Conservation (phyloP, 1,140 invertebrate species). For the Eufriesea mexicana region DNA sequence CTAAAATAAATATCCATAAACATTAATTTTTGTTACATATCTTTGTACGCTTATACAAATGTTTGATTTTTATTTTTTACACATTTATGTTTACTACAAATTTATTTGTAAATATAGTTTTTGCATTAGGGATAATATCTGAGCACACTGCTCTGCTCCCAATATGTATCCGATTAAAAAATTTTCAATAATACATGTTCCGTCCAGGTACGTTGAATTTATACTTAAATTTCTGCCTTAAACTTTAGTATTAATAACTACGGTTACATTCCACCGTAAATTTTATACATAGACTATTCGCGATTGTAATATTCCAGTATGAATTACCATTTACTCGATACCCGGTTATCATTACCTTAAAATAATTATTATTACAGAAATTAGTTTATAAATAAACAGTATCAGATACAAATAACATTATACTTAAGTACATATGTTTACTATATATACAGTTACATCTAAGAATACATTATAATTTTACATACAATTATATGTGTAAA, state of each 20-base stretch:
- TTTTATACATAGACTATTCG: constrained; percentile 28
- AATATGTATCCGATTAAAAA: constrained; percentile 9
- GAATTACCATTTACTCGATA: constrained; percentile 20
- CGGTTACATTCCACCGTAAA: constrained; percentile 15
- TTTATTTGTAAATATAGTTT: constrained; percentile 52
- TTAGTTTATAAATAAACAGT: constrained; percentile 45
- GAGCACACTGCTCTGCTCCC: constrained; percentile 11
- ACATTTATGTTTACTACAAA: constrained; percentile 53
- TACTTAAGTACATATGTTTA: constrained; percentile 40
- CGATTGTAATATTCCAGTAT: constrained; percentile 16
- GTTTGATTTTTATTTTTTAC: constrained; percentile 44
- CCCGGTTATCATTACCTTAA: constrained; percentile 17
- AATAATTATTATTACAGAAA: constrained; percentile 39
- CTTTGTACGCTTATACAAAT: constrained; percentile 43
- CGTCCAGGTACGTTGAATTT: constrained; percentile 53
- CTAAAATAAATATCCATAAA: constrained; percentile 20
- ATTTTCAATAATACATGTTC: constrained; percentile 39
- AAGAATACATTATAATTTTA: constrained; percentile 41
- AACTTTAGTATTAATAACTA: constrained; percentile 25
- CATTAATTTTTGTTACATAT: constrained; percentile 33
- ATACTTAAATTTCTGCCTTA: constrained; percentile 32
- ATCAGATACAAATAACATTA: constrained; percentile 48
- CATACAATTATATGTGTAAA: constrained; percentile 56
- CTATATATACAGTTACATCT: constrained; percentile 47
- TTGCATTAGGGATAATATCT: constrained; percentile 33